Base-by-base conservation (phyloP, 1,140 invertebrate genomes). In the Chrysomallon squamiferum region DNA sequence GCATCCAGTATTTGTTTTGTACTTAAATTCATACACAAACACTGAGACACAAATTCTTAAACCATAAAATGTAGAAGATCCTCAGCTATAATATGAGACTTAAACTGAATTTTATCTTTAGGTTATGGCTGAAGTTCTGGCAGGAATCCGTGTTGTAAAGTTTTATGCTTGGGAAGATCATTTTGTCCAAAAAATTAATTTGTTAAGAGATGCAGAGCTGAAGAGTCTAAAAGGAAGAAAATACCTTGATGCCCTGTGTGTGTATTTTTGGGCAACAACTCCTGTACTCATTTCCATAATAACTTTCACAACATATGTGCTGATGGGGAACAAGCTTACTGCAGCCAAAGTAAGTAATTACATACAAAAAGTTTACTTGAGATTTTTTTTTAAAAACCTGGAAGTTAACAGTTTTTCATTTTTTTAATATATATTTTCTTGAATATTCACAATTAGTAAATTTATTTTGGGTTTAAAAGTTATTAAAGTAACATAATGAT, bases 241-340 rank as follows among this genome's bases (percentile, higher is more conserved):
- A 87, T 99, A 99, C 86, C 84, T 99, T 65, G 97, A 99, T 87
- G 97, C 97, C n/a, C 84, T 97, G 54, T 99, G 97, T 87, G 97
- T 99, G 2, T 98, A 95, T 83, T 95, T 99, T 83, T 99, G 97
- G 97, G 97, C 97, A 1, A 96, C 95, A 7, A 98, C 97, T n/a
- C 97, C 97, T 0, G 93, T 98, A 50, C 78, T 98, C 2, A 96
- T 99, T 69, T 92, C 95, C 1, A 90, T 97, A 60, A 86, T 97
- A 1, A 98, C 96, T 0, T 96, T 99, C 80, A 89, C 90, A 4
- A 93, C 93, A 0, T 98, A 96, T 79, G 90, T 92, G n/a, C 79
- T 95, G 13, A 77, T 95, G 59, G 93, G 94, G 5, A 90, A 96
- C 79, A 60, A 88, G 59, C 87, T 99, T 0, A 92, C 91, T 62